These are phyloP conservation scores for Drosophila anomelani DNA, from an alignment of 2,888 invertebrate species.

Conservation along the genomic window DNA sequence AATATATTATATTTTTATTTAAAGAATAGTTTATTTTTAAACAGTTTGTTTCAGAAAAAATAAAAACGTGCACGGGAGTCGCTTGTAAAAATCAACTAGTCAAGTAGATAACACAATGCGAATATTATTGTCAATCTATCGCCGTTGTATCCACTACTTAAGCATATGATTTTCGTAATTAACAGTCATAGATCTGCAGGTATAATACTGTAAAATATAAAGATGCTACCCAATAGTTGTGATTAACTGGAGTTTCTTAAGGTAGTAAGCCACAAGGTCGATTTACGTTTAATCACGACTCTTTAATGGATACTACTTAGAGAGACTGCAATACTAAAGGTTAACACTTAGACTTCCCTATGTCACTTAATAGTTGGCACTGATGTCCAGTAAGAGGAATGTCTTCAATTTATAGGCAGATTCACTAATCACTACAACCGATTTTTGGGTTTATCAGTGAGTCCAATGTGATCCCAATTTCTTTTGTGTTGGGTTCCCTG, in stretches of 20 bases:
- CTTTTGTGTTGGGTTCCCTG: slow-evolving; percentile 14
- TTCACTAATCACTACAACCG: neutral
- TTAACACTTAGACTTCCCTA: neutral
- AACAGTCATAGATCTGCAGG: no score
- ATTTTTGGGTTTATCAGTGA: slow-evolving; percentile 7
- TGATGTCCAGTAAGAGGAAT: neutral
- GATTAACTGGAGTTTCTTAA: slow-evolving; percentile 29
- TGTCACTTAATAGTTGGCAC: slow-evolving; percentile 4
- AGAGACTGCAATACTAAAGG: slow-evolving; percentile 28
- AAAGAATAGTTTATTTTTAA: neutral
- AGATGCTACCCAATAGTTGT: neutral
- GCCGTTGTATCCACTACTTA: slow-evolving; percentile 50
- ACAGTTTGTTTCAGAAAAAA: neutral
- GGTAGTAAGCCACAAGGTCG: slow-evolving; percentile 69
- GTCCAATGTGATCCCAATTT: neutral
- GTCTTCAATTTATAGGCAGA: slow-evolving; percentile 29
- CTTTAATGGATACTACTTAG: slow-evolving; percentile 68
- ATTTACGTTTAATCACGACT: slow-evolving; percentile 36
- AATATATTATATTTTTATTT: neutral
- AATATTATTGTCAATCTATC: neutral
- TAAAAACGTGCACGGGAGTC: no score
- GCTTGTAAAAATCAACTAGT: slow-evolving; percentile 22
- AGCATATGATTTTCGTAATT: slow-evolving; percentile 7
- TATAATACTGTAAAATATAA: no score
- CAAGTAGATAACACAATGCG: slow-evolving; percentile 46